A percentile compares a stretch with the other conserved stretches of the same genome.
phyloP scores from a whole-genome alignment of 2,797 vertebrate species.

The Paguma larvata region DNA sequence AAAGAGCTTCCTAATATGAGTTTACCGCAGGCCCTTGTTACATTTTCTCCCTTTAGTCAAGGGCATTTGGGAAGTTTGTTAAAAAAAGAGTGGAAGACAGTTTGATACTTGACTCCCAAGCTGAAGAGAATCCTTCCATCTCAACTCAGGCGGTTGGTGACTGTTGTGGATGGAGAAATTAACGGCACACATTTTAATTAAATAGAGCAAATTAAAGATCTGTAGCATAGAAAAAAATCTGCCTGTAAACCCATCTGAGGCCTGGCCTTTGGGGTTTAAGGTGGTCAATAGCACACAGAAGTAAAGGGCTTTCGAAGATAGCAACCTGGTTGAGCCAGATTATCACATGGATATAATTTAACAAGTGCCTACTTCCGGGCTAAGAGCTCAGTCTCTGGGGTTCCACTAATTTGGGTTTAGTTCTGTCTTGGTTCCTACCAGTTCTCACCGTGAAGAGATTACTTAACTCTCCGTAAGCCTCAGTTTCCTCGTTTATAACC shows the following conservation, averaged over 20 bases:
- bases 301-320: not conserved
- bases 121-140: not conserved
- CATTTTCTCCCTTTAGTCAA: not conserved
- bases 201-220: slow-evolving; percentile 10
- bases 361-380: not conserved
- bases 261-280: not conserved
- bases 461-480: not conserved
- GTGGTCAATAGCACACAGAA: not conserved
- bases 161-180: not conserved
- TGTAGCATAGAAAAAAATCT: not conserved
- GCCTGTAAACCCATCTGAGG: not conserved
- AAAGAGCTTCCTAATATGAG: not conserved
- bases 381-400: not conserved
- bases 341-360: not conserved
- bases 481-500: slow-evolving; percentile 40
- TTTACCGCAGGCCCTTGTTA: not conserved
- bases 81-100: not conserved
- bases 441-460: not conserved
- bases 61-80: slow-evolving; percentile 50
- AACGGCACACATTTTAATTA: slow-evolving; percentile 42
- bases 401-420: slow-evolving; percentile 9
- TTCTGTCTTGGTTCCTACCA: not conserved
- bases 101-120: not conserved
- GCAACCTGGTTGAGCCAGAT: not conserved
- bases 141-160: not conserved